Evolutionary conservation across 2,888 invertebrate genomes (phyloP), one percentile per base, ranked within the genome.

Genomic region (Scrobipalpa costella): DNA sequence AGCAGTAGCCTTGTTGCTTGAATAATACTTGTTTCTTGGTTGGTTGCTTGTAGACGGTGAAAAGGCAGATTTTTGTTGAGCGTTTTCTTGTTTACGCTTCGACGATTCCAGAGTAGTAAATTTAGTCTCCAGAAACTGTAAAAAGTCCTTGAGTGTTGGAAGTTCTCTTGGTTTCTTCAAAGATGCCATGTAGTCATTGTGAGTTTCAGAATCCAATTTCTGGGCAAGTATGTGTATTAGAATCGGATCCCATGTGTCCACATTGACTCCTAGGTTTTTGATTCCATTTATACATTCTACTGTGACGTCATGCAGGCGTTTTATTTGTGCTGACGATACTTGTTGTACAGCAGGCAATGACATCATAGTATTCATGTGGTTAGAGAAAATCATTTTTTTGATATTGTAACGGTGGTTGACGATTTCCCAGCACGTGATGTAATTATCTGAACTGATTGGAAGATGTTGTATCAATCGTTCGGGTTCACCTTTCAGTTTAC

Each of bases 401-500:
- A 59, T 63, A 38, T 52, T 59, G 21, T 63, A 62, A n/a, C 62
- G 15, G 17, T 57, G 19, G 7, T 52, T 50, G 5, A 58, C 60
- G 7, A 72, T 68, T 21, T 72, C 63, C 70, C 71, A 72, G 57
- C 66, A 67, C 1, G 61, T 52, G 1, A 13, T 7, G 61, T 71
- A 71, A 47, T 71, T 71, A 2, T 69, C 69, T 1, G 70, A 49
- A 50, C 65, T 69, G 17, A 71, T 68, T 21, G 50, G 57, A 3
- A 70, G 52, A 62, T 71, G 71, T 44, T 70, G 69, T 27, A 70
- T 64, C 9, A 71, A 34, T 13, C 62, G 62, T 57, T 69, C 69
- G 9, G 70, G 65, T 34, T 70, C 72, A 7, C 70, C 69, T 19
- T 55, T 64, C 6, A 70, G 52, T 57, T 70, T 69, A 52, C 67